Conservation (phyloP, 2,797 vertebrate genomes). For the Champsocephalus esox region DNA sequence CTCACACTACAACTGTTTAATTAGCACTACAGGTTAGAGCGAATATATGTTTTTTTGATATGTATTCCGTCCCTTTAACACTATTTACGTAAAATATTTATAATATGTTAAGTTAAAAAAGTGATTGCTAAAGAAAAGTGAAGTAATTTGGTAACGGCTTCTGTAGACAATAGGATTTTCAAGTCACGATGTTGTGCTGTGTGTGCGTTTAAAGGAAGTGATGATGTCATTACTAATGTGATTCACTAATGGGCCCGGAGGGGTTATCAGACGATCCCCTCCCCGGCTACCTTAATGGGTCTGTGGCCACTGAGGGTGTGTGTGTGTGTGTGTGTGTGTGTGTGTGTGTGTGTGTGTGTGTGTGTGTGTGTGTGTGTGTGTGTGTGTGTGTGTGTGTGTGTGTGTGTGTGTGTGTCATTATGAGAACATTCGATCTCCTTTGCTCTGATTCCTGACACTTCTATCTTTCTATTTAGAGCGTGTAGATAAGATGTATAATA, state of each 20-base stretch:
- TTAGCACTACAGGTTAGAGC: too few species aligned
- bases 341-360: too few species aligned
- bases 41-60: too few species aligned
- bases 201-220: slow-evolving; percentile 36
- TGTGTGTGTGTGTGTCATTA: too few species aligned
- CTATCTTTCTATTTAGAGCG: not conserved
- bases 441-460: slow-evolving; percentile 4
- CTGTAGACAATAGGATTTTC: not conserved
- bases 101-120: too few species aligned
- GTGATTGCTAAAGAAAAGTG: not conserved
- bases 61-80: too few species aligned
- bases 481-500: slow-evolving; percentile 7
- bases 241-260: slow-evolving; percentile 69
- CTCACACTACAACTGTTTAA: too few species aligned
- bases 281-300: slow-evolving; percentile 65
- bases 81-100: too few species aligned
- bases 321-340: too few species aligned
- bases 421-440: not conserved
- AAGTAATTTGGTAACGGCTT: not conserved
- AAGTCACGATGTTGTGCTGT: not conserved
- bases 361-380: too few species aligned
- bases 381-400: too few species aligned
- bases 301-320: slow-evolving; percentile 17
- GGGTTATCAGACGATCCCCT: slow-evolving; percentile 70
- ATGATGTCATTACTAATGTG: slow-evolving; percentile 75